Conservation (phyloP, 2,797 vertebrate species). For the Apogon talboti region DNA sequence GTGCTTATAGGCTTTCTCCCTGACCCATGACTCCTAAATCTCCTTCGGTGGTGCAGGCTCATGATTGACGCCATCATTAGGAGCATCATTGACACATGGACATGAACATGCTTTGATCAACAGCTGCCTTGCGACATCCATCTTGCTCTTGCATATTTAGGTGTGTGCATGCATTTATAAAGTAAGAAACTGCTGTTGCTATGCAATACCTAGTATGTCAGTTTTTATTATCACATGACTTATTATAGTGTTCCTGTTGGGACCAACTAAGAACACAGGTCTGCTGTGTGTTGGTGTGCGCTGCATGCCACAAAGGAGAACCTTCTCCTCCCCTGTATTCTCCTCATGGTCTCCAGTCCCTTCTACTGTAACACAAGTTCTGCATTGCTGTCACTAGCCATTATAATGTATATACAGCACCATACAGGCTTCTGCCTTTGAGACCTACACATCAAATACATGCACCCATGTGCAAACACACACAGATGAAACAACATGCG, state of each 20-base stretch:
- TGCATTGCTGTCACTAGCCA: constrained; percentile 55
- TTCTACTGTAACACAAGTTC: constrained; percentile 52
- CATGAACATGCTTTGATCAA: constrained; percentile 45
- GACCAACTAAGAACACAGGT: constrained; percentile 4
- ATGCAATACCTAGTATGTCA: constrained; percentile 27
- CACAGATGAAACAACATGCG: constrained; percentile 14
- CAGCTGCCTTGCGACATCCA: constrained; percentile 22
- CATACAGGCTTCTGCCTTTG: constrained; percentile 40
- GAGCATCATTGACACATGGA: constrained; percentile 47
- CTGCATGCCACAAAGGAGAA: neutral
- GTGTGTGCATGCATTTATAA: constrained; percentile 22
- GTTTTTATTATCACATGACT: constrained; percentile 18
- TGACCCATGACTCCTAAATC: constrained; percentile 62
- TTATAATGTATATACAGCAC: constrained; percentile 49
- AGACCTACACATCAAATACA: constrained; percentile 41
- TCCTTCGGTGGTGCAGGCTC: constrained; percentile 14
- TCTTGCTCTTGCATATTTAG: constrained; percentile 20
- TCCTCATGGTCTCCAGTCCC: constrained; percentile 20
- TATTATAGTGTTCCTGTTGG: constrained; percentile 18
- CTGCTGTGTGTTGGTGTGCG: neutral
- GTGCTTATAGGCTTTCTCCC: constrained; percentile 43
- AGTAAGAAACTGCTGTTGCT: constrained; percentile 8
- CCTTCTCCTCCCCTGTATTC: constrained; percentile 53
- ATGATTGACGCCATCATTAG: constrained; percentile 63
- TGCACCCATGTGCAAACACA: constrained; percentile 26